Conservation (phyloP, 2,888 invertebrate species). For the Andrena minutula region DNA sequence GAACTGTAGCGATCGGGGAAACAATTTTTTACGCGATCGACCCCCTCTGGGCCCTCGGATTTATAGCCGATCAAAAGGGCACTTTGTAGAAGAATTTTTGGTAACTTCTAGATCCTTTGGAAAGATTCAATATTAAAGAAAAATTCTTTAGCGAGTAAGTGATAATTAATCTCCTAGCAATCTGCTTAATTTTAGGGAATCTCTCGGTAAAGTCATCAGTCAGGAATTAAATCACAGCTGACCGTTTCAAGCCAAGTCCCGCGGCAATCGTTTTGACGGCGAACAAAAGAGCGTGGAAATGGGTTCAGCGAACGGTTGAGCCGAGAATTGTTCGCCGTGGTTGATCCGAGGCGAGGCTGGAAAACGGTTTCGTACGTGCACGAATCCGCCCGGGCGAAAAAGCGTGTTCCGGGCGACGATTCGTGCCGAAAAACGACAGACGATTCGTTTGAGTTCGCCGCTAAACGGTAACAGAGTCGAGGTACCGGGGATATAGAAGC, state of each 20-base stretch:
- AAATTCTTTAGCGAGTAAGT: too few species aligned
- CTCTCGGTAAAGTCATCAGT: too few species aligned
- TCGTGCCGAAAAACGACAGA: constrained; percentile 32
- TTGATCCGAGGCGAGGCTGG: constrained; percentile 59
- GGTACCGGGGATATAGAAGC: constrained; percentile 15
- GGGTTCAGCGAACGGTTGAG: constrained; percentile 21
- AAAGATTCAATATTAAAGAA: too few species aligned
- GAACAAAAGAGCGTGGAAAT: constrained; percentile 7
- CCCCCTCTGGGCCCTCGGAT: not conserved
- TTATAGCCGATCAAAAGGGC: not conserved
- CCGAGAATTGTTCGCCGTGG: constrained; percentile 16
- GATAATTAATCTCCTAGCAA: too few species aligned
- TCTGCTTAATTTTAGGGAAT: too few species aligned
- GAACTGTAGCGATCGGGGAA: constrained; percentile 32
- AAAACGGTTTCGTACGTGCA: constrained; percentile 75
- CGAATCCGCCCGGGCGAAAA: constrained; percentile 46
- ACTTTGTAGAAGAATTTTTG: not conserved
- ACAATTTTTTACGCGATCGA: not conserved
- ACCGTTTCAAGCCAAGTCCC: not conserved
- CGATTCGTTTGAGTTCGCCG: constrained; percentile 55
- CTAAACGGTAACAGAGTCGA: constrained; percentile 64
- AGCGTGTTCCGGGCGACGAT: constrained; percentile 54
- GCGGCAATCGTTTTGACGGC: not conserved
- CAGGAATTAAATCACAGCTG: too few species aligned
- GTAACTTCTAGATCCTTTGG: too few species aligned